Evolutionary conservation across 2,888 invertebrate species (phyloP).

Genomic region (Nasonia oneida): DNA sequence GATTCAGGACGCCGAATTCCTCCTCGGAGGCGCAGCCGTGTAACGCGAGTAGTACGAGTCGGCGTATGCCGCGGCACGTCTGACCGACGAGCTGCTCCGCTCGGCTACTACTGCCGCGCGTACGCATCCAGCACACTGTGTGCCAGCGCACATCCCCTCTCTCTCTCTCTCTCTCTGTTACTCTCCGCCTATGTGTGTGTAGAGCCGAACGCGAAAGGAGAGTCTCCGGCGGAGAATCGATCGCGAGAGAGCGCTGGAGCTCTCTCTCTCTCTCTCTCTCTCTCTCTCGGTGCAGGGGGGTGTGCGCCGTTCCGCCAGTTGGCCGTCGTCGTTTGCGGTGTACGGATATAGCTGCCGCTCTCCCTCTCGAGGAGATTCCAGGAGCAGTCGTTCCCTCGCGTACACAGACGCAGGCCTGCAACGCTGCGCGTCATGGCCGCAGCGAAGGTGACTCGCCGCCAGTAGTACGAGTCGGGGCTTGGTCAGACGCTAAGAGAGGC

Average conservation of each 20-base stretch:
- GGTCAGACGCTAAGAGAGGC: too few relatives aligned
- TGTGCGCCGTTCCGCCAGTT: not conserved
- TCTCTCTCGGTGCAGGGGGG: not conserved
- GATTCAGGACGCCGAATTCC: constrained; percentile 36
- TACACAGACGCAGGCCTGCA: too few relatives aligned
- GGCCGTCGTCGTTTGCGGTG: not conserved
- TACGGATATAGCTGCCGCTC: not conserved
- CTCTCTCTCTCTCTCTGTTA: not conserved
- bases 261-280: constrained; percentile 2
- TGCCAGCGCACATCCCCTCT: not conserved
- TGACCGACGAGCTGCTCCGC: constrained; percentile 39
- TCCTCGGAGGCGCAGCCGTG: not conserved
- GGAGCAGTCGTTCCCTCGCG: too few relatives aligned
- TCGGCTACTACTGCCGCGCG: constrained; percentile 33
- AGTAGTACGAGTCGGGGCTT: not conserved
- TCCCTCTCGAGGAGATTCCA: too few relatives aligned
- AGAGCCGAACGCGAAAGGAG: too few relatives aligned
- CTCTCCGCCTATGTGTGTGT: too few relatives aligned
- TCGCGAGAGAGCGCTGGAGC: not conserved
- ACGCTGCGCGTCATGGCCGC: too few relatives aligned
- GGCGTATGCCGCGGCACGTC: constrained; percentile 63
- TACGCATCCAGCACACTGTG: not conserved
- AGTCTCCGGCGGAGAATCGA: not conserved
- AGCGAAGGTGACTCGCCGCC: too few relatives aligned
- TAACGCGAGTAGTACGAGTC: constrained; percentile 49